Evolutionary conservation across 2,888 invertebrate species (phyloP).

Genomic region (Callinectes sapidus): DNA sequence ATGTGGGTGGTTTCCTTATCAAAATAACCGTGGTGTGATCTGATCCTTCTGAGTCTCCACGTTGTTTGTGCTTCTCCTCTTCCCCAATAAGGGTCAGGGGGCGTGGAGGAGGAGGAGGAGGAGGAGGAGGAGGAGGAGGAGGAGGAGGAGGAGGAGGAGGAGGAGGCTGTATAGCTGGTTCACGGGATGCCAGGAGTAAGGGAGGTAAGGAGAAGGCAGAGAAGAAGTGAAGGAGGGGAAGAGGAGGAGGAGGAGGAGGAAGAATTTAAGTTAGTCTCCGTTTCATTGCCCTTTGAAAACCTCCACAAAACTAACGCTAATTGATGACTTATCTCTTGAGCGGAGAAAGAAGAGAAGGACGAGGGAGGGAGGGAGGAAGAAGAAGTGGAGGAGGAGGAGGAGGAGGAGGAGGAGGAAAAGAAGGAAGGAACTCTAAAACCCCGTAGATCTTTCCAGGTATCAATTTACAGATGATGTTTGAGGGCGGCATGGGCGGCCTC

Average conservation of each 20-base stretch:
- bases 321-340: not conserved
- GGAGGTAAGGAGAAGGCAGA: not conserved
- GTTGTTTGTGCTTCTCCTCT: slow-evolving; percentile 17
- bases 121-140: not conserved
- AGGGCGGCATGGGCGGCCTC: not conserved
- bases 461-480: not conserved
- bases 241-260: not conserved
- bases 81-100: slow-evolving; percentile 22
- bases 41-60: not conserved
- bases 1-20: slow-evolving; percentile 12
- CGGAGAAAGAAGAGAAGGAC: not conserved
- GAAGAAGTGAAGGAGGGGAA: too few relatives aligned
- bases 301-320: not conserved
- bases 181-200: not conserved
- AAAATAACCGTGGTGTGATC: slow-evolving; percentile 19
- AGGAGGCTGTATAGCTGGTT: not conserved
- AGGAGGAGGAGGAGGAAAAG: not conserved
- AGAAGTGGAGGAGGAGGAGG: not conserved
- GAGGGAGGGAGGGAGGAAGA: not conserved
- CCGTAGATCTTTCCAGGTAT: not conserved
- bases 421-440: not conserved
- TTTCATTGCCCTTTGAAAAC: not conserved
- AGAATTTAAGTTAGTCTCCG: not conserved
- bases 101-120: not conserved
- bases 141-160: not conserved